Percentiles rank a stretch among this genome's conserved stretches.
phyloP scores from a whole-genome alignment of 2,888 invertebrate genomes.

The Vandiemenella viatica region DNA sequence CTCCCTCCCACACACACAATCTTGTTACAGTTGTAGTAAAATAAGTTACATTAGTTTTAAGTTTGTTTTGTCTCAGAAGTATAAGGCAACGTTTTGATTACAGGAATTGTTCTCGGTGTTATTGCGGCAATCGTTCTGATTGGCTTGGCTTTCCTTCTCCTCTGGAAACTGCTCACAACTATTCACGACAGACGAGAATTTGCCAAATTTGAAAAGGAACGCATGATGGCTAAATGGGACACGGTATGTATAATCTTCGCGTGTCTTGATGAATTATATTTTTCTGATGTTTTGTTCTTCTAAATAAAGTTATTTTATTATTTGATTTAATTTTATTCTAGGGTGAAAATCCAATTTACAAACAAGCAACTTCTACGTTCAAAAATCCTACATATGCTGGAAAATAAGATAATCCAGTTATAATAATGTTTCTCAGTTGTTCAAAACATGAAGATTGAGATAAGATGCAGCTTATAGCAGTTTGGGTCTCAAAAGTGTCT shows the following conservation, averaged over 20 bases:
- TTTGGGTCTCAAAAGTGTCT: too few species aligned
- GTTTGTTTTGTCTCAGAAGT: too few species aligned
- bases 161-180: slow-evolving; percentile 95
- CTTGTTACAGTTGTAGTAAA: background rate
- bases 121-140: slow-evolving; percentile 93
- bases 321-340: slow-evolving; percentile 30
- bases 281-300: background rate
- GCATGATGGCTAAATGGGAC: slow-evolving; percentile 97
- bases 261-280: background rate
- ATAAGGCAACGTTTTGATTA: too few species aligned
- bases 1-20: background rate
- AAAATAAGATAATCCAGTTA: too few species aligned
- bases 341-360: slow-evolving; percentile 99
- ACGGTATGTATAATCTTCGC: slow-evolving; percentile 49
- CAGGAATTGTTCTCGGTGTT: slow-evolving; percentile 86
- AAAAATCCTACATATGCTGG: slow-evolving; percentile 96
- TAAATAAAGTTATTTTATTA: background rate
- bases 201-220: slow-evolving; percentile 93
- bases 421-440: too few species aligned
- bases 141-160: slow-evolving; percentile 76
- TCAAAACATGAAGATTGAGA: too few species aligned
- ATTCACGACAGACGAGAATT: slow-evolving; percentile 95
- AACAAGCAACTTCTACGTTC: slow-evolving; percentile 97
- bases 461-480: too few species aligned
- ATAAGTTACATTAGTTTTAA: background rate